Evolutionary conservation across 2,888 invertebrate genomes (phyloP).

Genomic region (Dryomyza anilis): DNA sequence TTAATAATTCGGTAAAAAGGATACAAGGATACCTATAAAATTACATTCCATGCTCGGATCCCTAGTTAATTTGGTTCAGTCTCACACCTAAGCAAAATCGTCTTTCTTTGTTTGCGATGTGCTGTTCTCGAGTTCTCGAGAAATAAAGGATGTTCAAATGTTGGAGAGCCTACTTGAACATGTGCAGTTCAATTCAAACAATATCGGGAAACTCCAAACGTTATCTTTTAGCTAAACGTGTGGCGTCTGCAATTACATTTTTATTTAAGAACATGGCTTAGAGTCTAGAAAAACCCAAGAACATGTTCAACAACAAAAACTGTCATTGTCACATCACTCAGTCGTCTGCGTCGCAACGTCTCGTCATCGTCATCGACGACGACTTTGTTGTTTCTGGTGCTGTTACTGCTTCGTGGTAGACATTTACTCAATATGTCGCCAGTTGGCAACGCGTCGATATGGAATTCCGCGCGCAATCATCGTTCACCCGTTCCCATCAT

Average conservation of each 20-base stretch:
- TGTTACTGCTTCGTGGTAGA: background rate
- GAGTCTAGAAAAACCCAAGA: slow-evolving; percentile 2
- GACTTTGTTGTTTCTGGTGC: background rate
- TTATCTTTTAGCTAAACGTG: slow-evolving; percentile 33
- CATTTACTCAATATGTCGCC: slow-evolving; percentile 1
- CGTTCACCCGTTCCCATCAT: too few species aligned
- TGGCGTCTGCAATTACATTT: slow-evolving; percentile 40
- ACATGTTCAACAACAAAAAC: slow-evolving; percentile 44
- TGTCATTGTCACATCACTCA: slow-evolving; percentile 51
- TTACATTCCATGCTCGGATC: too few species aligned
- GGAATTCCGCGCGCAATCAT: slow-evolving; percentile 22
- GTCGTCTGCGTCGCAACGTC: background rate
- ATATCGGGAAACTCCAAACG: too few species aligned
- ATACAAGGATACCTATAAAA: too few species aligned
- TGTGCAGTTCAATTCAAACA: too few species aligned
- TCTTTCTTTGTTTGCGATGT: too few species aligned
- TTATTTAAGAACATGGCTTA: slow-evolving; percentile 1
- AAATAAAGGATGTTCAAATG: too few species aligned
- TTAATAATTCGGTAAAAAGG: too few species aligned
- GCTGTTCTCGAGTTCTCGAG: too few species aligned
- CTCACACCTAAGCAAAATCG: too few species aligned
- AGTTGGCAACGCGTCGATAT: slow-evolving; percentile 17
- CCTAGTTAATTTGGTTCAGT: too few species aligned
- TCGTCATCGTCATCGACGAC: background rate
- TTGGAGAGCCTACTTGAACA: too few species aligned